These are phyloP conservation scores for Chloroceryle inda DNA, from an alignment of 2,797 vertebrate species.

Conservation along the genomic window DNA sequence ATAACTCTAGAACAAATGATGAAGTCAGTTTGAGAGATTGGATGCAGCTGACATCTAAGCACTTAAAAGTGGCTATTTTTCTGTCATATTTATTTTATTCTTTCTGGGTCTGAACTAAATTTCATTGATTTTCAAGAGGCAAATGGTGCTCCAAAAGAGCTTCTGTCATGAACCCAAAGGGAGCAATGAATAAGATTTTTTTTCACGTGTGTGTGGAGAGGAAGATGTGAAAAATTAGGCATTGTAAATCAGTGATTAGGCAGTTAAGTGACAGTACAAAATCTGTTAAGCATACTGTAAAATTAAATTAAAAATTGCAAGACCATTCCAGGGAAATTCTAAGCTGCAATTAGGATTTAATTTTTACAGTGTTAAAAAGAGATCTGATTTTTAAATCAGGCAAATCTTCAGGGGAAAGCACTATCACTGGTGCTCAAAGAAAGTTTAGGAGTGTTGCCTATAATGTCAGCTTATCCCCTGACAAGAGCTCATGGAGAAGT, in stretches of 20 bases:
- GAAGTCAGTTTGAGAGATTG: not conserved
- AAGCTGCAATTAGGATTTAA: not conserved
- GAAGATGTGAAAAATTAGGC: not conserved
- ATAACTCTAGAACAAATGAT: not conserved
- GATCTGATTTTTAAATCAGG: not conserved
- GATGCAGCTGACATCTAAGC: not conserved
- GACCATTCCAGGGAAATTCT: not conserved
- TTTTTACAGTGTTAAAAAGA: not conserved
- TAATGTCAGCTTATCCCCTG: not conserved
- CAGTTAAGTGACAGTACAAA: not conserved
- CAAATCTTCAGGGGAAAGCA: not conserved
- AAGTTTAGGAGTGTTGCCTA: not conserved
- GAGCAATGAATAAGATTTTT: not conserved
- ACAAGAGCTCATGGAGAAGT: not conserved
- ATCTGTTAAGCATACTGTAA: not conserved
- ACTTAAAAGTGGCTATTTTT: not conserved
- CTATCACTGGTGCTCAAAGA: not conserved
- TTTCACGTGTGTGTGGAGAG: not conserved
- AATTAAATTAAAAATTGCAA: slow-evolving; percentile 28
- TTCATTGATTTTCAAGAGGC: not conserved
- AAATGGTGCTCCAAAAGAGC: not conserved
- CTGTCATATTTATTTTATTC: not conserved
- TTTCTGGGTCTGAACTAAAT: not conserved
- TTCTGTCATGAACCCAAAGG: not conserved
- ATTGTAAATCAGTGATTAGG: not conserved